Evolutionary conservation across 2,113 vertebrate genomes (phyloP).

Genomic region (Sialia sialis): DNA sequence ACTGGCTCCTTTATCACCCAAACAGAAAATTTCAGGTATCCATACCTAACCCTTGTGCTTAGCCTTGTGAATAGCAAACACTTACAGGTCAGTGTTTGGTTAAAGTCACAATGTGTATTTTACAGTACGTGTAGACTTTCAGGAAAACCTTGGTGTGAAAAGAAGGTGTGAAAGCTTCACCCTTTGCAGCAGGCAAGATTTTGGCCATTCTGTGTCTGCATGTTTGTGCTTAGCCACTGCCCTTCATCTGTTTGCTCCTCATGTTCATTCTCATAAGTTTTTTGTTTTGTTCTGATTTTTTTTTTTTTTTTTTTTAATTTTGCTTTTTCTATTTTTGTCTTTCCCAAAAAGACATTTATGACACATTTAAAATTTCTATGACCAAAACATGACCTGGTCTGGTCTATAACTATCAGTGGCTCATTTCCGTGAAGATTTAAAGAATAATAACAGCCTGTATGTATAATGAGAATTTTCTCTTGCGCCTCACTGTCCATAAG

Average conservation of each 20-base stretch:
- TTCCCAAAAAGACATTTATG: not conserved
- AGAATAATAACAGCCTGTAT: not conserved
- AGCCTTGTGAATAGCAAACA: not conserved
- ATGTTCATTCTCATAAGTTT: not conserved
- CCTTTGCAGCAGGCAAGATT: not conserved
- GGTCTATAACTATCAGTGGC: not conserved
- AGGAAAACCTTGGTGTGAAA: not conserved
- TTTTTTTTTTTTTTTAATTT: not conserved
- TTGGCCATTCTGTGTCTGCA: not conserved
- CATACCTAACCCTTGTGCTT: not conserved
- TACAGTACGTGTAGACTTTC: not conserved
- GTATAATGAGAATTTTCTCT: not conserved
- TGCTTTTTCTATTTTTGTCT: not conserved
- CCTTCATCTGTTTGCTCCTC: not conserved
- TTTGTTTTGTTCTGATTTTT: not conserved
- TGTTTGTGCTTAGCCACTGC: not conserved
- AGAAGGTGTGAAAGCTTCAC: not conserved
- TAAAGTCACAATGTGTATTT: not conserved
- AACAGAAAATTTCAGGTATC: not conserved
- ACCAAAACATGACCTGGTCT: not conserved
- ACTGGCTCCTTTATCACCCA: not conserved
- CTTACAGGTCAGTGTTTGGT: not conserved
- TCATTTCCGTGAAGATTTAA: not conserved
- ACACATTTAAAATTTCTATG: not conserved
- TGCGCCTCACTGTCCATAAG: not conserved